These are phyloP conservation scores for Antechinus stuartii DNA, from an alignment of 2,113 vertebrate genomes.

Conservation along the genomic window DNA sequence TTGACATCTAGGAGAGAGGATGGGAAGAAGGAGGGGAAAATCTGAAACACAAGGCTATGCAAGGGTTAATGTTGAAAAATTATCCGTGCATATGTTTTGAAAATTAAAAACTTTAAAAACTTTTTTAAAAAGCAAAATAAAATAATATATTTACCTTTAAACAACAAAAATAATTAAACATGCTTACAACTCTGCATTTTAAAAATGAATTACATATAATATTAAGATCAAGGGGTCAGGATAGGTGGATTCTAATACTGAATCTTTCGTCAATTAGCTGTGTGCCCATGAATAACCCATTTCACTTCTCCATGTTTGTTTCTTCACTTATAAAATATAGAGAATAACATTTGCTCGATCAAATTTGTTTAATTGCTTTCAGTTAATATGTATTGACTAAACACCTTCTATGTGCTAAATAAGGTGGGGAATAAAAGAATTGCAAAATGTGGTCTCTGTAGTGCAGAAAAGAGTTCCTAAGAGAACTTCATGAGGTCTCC, in stretches of 20 bases:
- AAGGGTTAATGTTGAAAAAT: too few species aligned
- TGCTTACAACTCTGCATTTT: too few species aligned
- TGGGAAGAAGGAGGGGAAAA: too few species aligned
- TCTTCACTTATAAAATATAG: background rate
- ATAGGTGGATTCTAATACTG: background rate
- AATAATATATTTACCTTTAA: too few species aligned
- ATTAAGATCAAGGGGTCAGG: background rate
- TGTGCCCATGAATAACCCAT: background rate
- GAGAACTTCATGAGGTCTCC: background rate
- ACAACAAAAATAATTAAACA: too few species aligned
- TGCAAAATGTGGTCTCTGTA: background rate
- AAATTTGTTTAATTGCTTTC: background rate
- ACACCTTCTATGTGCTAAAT: background rate
- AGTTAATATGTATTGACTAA: background rate
- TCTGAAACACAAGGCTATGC: too few species aligned
- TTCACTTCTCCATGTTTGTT: background rate
- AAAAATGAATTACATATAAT: too few species aligned
- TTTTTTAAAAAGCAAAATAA: too few species aligned
- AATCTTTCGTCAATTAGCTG: background rate
- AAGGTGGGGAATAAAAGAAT: background rate
- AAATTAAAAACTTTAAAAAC: too few species aligned
- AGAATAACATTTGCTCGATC: background rate
- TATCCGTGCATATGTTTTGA: too few species aligned
- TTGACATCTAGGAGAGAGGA: too few species aligned
- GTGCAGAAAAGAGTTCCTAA: background rate